Evolutionary conservation across 1,140 invertebrate genomes (phyloP), one percentile per base, ranked within the genome.

Genomic region (Papilio machaon): DNA sequence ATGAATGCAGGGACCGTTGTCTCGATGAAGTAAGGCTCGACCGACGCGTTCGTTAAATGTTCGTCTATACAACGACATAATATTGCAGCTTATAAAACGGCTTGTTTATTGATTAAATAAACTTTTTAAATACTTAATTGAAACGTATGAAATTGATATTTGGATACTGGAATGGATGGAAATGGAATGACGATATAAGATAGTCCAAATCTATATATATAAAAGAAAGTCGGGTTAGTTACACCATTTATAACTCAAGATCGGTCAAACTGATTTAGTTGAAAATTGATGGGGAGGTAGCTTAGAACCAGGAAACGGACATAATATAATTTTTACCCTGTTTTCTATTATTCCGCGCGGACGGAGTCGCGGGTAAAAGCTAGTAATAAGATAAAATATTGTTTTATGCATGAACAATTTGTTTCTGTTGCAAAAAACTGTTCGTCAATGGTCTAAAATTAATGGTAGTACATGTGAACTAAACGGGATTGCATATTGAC

Each of bases 1-100:
- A 82, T 82, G 78, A 79, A 79, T 79, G 70, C 64, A 73, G 60
- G 73, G 76, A 76, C 78, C 81, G 81, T 82, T 83, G 80, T 58
- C 73, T 80, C 79, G 74, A 64, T 58, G 47, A 79, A 77, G 73
- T 82, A 78, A 82, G 67, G 46, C 43, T 23, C 43, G 11, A 76
- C 9, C 74, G n/a, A 47, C 46, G 19, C 74, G 13, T 76, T 49
- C 43, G 74, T n/a, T 15, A 2, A 75, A 52, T 23, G 73, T 76
- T 54, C 47, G 11, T 17, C 17, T 35, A 76, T 47, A 76, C 47
- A 30, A 17, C 15, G 73, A 47, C 46, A 15, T 70, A 30, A 30
- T 30, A 17, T 38, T 35, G 64, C 23, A 11, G 23, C 64, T 15
- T 70, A 13, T 35, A 30, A 52, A 15, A 52, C 1, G 64, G 2